phyloP scores from a whole-genome alignment of 2,797 vertebrate genomes.

The Ctenochaetus hawaiiensis region DNA sequence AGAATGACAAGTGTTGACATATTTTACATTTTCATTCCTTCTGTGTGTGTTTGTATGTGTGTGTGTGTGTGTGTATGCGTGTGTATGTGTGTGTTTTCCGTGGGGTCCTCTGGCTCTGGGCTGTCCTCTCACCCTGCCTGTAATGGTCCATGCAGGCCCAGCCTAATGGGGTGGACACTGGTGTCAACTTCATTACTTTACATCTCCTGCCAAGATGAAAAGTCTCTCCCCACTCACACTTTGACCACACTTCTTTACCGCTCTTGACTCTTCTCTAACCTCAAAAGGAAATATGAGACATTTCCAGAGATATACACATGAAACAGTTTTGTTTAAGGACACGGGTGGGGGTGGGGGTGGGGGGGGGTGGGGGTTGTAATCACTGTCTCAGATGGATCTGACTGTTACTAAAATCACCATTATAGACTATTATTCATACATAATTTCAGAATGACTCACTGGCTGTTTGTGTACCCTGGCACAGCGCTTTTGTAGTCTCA shows the following conservation, averaged over 20 bases:
- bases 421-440: conserved; percentile 29
- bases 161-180: conserved; percentile 86
- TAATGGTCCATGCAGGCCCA: conserved; percentile 86
- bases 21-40: conserved; percentile 46
- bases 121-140: conserved; percentile 84
- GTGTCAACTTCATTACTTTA: conserved; percentile 87
- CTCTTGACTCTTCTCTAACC: conserved; percentile 47
- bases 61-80: conserved; percentile 40
- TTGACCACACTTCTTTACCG: conserved; percentile 68
- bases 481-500: conserved; percentile 4
- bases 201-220: conserved; percentile 80
- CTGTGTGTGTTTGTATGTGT: conserved; percentile 30
- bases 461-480: conserved; percentile 9
- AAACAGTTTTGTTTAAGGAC: conserved; percentile 42
- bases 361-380: conserved; percentile 41
- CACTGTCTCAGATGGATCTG: not conserved
- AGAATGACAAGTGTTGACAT: conserved; percentile 57
- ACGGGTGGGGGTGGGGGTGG: not conserved
- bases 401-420: conserved; percentile 1
- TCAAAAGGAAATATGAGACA: conserved; percentile 54
- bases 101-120: conserved; percentile 77
- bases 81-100: conserved; percentile 58
- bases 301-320: conserved; percentile 41
- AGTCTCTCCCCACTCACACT: conserved; percentile 59
- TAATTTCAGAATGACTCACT: conserved; percentile 31